Base-by-base conservation (phyloP, 1,140 invertebrate species). In the Drosophila pruinosa region DNA sequence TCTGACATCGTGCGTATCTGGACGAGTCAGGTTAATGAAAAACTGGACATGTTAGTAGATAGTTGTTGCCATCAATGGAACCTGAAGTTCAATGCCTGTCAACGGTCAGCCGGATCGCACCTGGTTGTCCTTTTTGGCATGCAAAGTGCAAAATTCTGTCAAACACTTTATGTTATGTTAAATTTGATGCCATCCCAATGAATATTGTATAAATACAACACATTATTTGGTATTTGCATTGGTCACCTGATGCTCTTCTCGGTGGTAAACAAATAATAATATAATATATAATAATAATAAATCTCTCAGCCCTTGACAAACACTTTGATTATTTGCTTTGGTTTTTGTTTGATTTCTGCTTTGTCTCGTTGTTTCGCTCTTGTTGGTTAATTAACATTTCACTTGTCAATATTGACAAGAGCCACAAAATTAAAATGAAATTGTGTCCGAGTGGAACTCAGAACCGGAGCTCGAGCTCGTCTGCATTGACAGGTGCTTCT, bases 11-110 rank as follows among this genome's bases (percentile, higher is more conserved):
- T 77, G 69, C 77, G 81, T 86, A 86, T 81, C 81, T 86, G 81
- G 65, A 14, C 54, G 69, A 85, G 82, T 79, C 81, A 86, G 81
- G 77, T 88, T 86, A 86, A 86, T 86, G 81, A 86, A 85, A 86
- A 81, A 78, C 77, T 74, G 59, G 61, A 63, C 78, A 78, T 69
- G 72, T 64, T 45, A 61, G 65, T 62, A 38, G 54, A 67, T 58
- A 67, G 45, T 76, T 62, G 52, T 56, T 53, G 58, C 22, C 50
- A 43, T 54, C 63, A 61, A 50, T 65, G 45, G 43, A 52, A 17
- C 59, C 56, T 59, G 72, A 62, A 68, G 56, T 47, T 58, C 58
- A 57, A 72, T 69, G 62, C 50, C 57, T 63, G 61, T 45, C 34
- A 39, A 38, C 26, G 24, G 34, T 15, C 12, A 28, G 19, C 14